phyloP scores from a whole-genome alignment of 2,113 vertebrate species.

The Ahaetulla prasina region DNA sequence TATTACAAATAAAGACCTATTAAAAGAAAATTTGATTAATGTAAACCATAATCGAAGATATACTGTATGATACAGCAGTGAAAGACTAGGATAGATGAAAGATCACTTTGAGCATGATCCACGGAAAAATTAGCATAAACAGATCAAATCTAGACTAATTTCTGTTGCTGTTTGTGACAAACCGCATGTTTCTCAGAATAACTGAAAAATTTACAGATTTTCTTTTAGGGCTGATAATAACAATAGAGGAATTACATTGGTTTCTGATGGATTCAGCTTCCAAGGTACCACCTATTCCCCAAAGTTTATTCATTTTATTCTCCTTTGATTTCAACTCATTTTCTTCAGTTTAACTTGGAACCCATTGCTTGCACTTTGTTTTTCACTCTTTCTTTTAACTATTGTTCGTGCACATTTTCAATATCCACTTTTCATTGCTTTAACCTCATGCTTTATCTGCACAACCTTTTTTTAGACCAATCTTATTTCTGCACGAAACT shows the following conservation, averaged over 20 bases:
- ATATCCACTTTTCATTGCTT: conserved; percentile 48
- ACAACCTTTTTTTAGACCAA: conserved; percentile 47
- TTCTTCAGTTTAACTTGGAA: not conserved
- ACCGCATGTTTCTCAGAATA: not conserved
- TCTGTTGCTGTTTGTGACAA: not conserved
- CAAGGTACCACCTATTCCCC: not conserved
- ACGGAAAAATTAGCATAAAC: not conserved
- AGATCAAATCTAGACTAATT: not conserved
- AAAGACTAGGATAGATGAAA: not conserved
- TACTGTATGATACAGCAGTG: not conserved
- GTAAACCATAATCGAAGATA: not conserved
- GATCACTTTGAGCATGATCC: not conserved
- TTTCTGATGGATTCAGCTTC: not conserved
- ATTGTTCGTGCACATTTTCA: conserved; percentile 33
- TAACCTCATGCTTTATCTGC: conserved; percentile 38
- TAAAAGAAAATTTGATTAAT: not conserved
- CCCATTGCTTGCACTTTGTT: conserved; percentile 12
- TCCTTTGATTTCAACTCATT: not conserved
- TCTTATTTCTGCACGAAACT: conserved; percentile 37
- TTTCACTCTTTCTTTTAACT: conserved; percentile 26
- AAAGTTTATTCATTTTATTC: not conserved
- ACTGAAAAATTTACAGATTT: not conserved
- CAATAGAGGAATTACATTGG: not conserved
- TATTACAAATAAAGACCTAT: not conserved
- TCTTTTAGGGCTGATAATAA: not conserved